Evolutionary conservation across 2,797 vertebrate genomes (phyloP), one percentile per base, ranked within the genome.

Genomic region (Eospalax fontanierii): DNA sequence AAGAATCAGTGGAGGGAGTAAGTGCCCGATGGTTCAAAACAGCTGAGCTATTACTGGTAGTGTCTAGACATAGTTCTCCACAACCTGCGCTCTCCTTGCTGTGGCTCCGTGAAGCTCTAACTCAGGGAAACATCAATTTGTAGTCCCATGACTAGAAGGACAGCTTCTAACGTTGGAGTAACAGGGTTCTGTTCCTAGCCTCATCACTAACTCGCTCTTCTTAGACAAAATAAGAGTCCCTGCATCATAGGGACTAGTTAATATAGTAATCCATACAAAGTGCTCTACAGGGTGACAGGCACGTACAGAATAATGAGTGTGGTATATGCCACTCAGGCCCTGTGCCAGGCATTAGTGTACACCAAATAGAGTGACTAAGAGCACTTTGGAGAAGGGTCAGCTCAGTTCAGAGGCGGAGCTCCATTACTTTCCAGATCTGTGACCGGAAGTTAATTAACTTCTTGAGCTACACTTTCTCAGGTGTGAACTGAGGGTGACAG

Each of bases 131-230:
- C 35, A 15, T 24, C 26, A 54, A n/a, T 28, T 8, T 3, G 2
- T 43, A 33, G 30, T 16, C 35, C 4, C 0, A 0, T 11, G 40
- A 24, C 22, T 21, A 22, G 10, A 46, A 63, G 26, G 33, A 33
- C 9, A 11, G 28, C 15, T 66, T 38, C 35, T 19, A 5, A 6
- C 22, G 70, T 61, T 6, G 9, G 83, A 12, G 83, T n/a, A 43
- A 71, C 73, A 59, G 35, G 74, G 16, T 22, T 46, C n/a, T 14
- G 4, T 12, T 46, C 33, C 50, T 50, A 71, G 18, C 4, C 73
- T 76, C 43, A 38, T 16, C 12, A 15, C 2, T 21, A 14, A 11
- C 26, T 35, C 30, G 30, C 21, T 43, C 75, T 26, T 54, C 38
- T 46, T 14, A 43, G 65, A 30, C 33, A 63, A 70, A 80, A 68